These are phyloP conservation scores for Noctua janthe DNA, from an alignment of 2,888 invertebrate genomes.

Conservation along the genomic window DNA sequence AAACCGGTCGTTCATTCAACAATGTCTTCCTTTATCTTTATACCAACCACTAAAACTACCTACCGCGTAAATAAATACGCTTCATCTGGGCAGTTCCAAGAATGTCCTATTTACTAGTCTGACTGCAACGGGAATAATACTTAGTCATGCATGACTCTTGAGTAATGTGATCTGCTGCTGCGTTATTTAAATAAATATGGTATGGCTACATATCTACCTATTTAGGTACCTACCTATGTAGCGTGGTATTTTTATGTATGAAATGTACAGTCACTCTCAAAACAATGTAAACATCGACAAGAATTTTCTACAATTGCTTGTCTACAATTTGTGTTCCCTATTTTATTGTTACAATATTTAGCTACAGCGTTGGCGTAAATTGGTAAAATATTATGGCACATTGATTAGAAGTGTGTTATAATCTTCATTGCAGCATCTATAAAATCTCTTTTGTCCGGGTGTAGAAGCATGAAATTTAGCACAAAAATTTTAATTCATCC, in stretches of 20 bases:
- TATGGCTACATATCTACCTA: not conserved
- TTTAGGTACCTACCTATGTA: not conserved
- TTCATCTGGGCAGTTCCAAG: constrained; percentile 31
- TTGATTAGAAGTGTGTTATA: too few relatives aligned
- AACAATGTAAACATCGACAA: not conserved
- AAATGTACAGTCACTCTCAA: too few relatives aligned
- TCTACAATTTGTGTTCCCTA: too few relatives aligned
- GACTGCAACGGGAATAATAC: constrained; percentile 23
- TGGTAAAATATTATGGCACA: not conserved
- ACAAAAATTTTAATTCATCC: not conserved
- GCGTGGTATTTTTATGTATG: not conserved
- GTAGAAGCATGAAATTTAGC: not conserved
- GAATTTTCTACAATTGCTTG: not conserved
- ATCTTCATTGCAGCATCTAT: not conserved
- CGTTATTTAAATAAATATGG: constrained; percentile 5
- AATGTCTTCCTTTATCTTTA: constrained; percentile 21
- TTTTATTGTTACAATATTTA: not conserved
- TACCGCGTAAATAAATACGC: constrained; percentile 2
- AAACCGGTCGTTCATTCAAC: constrained; percentile 27
- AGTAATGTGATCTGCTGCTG: constrained; percentile 45
- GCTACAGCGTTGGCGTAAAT: not conserved
- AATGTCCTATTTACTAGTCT: constrained; percentile 26
- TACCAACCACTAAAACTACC: constrained; percentile 15
- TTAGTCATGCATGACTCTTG: constrained; percentile 10
- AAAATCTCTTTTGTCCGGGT: too few relatives aligned